These are phyloP conservation scores for Lamproptera curius DNA, from an alignment of 2,888 invertebrate species.

Conservation along the genomic window DNA sequence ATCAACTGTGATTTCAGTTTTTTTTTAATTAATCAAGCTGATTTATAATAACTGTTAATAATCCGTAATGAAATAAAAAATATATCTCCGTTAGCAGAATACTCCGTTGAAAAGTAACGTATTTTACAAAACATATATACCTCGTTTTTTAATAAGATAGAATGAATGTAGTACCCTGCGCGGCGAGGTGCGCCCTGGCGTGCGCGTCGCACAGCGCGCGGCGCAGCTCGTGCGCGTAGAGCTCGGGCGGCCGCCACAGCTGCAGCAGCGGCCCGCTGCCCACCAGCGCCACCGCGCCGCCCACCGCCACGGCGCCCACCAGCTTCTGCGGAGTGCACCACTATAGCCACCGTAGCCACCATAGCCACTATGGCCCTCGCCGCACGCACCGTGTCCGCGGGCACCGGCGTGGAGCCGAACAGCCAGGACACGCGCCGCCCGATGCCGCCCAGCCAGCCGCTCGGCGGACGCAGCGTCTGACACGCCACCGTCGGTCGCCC, in stretches of 20 bases:
- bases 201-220: slow-evolving; percentile 85
- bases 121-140: too few relatives aligned
- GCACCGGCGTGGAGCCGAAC: slow-evolving; percentile 79
- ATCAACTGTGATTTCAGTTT: too few relatives aligned
- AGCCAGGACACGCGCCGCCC: slow-evolving; percentile 86
- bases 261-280: slow-evolving; percentile 90
- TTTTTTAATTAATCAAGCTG: too few relatives aligned
- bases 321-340: slow-evolving; percentile 69
- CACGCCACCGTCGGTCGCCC: slow-evolving; percentile 84
- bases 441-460: slow-evolving; percentile 92
- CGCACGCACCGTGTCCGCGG: slow-evolving; percentile 80
- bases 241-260: slow-evolving; percentile 87
- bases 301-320: slow-evolving; percentile 82
- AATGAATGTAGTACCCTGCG: too few relatives aligned
- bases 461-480: slow-evolving; percentile 83
- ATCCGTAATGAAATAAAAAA: too few relatives aligned
- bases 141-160: too few relatives aligned
- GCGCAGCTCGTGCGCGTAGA: slow-evolving; percentile 87
- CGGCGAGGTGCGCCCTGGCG: slow-evolving; percentile 47
- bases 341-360: not conserved
- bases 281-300: slow-evolving; percentile 72
- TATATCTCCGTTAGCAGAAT: too few relatives aligned
- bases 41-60: too few relatives aligned
- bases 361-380: not conserved
- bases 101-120: too few relatives aligned